Percentiles rank a stretch among this genome's conserved stretches.
Evolutionary conservation across 2,888 invertebrate species (phyloP).

Genomic region (Parnassius mnemosyne): DNA sequence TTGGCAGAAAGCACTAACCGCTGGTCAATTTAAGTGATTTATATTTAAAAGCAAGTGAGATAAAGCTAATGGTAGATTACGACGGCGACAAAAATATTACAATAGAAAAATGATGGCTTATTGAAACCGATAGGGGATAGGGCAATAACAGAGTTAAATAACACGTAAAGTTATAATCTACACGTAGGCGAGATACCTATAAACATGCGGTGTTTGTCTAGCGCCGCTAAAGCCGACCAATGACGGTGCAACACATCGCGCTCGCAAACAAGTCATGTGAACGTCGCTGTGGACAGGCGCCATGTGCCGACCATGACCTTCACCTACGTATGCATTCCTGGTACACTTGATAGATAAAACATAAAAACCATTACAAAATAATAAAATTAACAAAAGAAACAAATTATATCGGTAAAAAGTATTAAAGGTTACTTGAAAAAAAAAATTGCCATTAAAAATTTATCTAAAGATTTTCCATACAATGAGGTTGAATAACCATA

Average conservation of each 20-base stretch:
- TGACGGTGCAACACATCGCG: conserved; percentile 52
- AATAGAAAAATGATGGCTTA: neutral
- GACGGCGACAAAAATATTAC: neutral
- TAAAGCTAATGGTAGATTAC: neutral
- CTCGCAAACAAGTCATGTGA: conserved; percentile 62
- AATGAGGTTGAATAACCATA: too few relatives aligned
- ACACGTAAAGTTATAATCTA: conserved; percentile 6
- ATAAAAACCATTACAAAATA: too few relatives aligned
- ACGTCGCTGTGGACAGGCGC: conserved; percentile 52
- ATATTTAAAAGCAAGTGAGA: too few relatives aligned
- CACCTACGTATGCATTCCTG: conserved; percentile 36
- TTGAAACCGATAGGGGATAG: conserved; percentile 12
- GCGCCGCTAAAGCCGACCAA: conserved; percentile 46
- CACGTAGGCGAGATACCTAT: conserved; percentile 8
- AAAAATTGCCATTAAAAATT: too few relatives aligned
- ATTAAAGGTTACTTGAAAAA: too few relatives aligned
- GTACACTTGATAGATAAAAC: conserved; percentile 6
- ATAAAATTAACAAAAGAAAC: too few relatives aligned
- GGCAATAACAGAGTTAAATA: conserved; percentile 6
- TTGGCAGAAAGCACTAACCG: conserved; percentile 34
- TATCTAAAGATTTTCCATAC: too few relatives aligned
- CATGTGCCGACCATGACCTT: conserved; percentile 64
- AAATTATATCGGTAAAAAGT: too few relatives aligned
- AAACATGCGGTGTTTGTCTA: conserved; percentile 11
- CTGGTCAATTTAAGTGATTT: conserved; percentile 6